Evolutionary conservation across 2,888 invertebrate species (phyloP).

Genomic region (Trissoscelio sp.): DNA sequence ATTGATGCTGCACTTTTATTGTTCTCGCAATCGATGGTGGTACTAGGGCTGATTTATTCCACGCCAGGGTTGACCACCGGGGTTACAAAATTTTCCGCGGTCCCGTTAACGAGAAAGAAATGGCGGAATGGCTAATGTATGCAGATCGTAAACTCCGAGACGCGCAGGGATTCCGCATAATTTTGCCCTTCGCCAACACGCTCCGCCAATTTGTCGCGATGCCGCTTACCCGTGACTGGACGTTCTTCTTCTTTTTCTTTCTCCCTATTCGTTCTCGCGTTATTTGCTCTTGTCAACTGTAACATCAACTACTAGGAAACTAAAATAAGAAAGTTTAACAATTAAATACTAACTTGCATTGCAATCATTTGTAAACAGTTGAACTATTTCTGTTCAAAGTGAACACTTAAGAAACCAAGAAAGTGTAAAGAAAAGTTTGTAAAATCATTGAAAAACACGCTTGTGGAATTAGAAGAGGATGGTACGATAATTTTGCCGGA

Average conservation of each 20-base stretch:
- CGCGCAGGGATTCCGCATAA: conserved; percentile 76
- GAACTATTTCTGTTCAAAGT: too few species aligned
- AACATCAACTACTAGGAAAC: conserved; percentile 22
- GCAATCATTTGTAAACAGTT: too few species aligned
- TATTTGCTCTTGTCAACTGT: conserved; percentile 25
- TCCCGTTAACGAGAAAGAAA: conserved; percentile 57
- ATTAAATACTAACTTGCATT: too few species aligned
- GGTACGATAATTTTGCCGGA: conserved; percentile 12
- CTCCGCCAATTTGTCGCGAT: conserved; percentile 78
- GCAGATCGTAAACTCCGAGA: conserved; percentile 74
- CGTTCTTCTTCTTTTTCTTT: conserved; percentile 17
- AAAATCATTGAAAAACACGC: too few species aligned
- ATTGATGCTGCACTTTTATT: conserved; percentile 24
- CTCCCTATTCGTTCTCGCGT: conserved; percentile 10
- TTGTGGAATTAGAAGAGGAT: too few species aligned
- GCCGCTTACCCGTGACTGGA: conserved; percentile 73
- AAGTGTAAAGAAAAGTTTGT: too few species aligned
- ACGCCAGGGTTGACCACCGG: too few species aligned
- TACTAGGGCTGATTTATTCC: too few species aligned
- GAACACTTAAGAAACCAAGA: too few species aligned
- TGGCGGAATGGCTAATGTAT: conserved; percentile 68
- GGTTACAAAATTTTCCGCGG: conserved; percentile 30
- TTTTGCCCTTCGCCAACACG: conserved; percentile 74
- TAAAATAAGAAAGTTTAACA: neutral
- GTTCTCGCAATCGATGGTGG: neutral